Evolutionary conservation across 2,113 vertebrate species (phyloP).

Genomic region (Cathartes aura): DNA sequence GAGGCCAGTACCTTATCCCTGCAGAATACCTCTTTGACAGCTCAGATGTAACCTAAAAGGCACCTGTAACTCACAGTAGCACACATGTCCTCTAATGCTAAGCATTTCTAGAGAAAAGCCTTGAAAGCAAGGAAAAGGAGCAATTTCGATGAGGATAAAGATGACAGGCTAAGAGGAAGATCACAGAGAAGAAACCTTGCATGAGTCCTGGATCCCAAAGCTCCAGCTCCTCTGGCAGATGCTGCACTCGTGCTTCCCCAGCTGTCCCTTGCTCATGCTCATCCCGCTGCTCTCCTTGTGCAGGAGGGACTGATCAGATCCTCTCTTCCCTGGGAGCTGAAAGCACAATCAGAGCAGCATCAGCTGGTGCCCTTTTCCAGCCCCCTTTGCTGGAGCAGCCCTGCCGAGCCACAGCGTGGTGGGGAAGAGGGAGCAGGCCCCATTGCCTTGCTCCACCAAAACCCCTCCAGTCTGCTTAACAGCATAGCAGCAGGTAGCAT

Average conservation of each 20-base stretch:
- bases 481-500: background rate
- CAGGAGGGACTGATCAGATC: background rate
- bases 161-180: background rate
- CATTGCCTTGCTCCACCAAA: fast-evolving
- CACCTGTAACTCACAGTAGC: background rate
- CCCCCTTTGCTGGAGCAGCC: background rate
- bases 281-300: background rate
- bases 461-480: background rate
- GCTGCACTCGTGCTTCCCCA: fast-evolving
- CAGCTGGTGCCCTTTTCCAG: background rate
- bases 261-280: background rate
- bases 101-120: background rate
- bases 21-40: background rate
- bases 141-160: background rate
- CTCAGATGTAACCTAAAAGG: background rate
- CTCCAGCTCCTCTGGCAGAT: background rate
- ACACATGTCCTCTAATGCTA: background rate
- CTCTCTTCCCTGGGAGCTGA: background rate
- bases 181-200: fast-evolving
- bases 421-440: background rate
- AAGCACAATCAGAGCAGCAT: background rate
- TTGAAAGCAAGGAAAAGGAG: background rate
- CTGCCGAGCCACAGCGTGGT: background rate
- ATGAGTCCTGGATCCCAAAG: background rate
- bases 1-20: background rate